These are phyloP conservation scores for Hydrotaea diabolus DNA, from an alignment of 2,888 invertebrate species.

Conservation along the genomic window DNA sequence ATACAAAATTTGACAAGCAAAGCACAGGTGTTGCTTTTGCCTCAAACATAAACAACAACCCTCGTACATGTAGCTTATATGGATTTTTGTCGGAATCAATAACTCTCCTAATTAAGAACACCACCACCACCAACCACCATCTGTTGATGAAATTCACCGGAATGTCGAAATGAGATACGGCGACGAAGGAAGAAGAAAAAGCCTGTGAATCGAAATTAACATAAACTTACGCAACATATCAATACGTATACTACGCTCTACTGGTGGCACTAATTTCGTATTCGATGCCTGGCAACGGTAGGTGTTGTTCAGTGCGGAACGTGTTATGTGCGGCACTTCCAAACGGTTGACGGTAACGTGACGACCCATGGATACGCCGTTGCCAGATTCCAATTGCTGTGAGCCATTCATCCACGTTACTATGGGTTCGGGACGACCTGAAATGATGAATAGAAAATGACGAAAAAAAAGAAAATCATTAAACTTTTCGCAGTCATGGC, in stretches of 20 bases:
- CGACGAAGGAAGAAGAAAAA: background rate
- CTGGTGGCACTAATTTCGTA: conserved; percentile 91
- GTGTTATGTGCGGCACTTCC: conserved; percentile 87
- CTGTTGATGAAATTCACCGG: background rate
- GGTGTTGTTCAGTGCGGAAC: conserved; percentile 90
- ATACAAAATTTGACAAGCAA: no score
- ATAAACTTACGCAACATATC: conserved; percentile 90
- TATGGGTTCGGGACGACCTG: conserved; percentile 92
- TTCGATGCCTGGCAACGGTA: conserved; percentile 94
- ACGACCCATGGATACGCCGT: conserved; percentile 86
- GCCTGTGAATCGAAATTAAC: background rate
- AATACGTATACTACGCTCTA: conserved; percentile 90
- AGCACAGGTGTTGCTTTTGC: no score
- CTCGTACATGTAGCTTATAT: no score
- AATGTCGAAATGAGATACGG: no score
- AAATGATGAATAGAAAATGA: conserved; percentile 47
- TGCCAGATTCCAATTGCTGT: conserved; percentile 86
- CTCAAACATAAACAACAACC: no score
- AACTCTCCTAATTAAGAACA: conserved; percentile 31
- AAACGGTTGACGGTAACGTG: conserved; percentile 90
- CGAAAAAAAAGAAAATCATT: background rate
- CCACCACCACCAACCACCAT: no score
- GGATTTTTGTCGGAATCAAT: conserved; percentile 24
- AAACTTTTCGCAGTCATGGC: background rate
- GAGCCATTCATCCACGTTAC: conserved; percentile 92